phyloP scores from a whole-genome alignment of 2,113 vertebrate genomes.

The Pluvianellus socialis region DNA sequence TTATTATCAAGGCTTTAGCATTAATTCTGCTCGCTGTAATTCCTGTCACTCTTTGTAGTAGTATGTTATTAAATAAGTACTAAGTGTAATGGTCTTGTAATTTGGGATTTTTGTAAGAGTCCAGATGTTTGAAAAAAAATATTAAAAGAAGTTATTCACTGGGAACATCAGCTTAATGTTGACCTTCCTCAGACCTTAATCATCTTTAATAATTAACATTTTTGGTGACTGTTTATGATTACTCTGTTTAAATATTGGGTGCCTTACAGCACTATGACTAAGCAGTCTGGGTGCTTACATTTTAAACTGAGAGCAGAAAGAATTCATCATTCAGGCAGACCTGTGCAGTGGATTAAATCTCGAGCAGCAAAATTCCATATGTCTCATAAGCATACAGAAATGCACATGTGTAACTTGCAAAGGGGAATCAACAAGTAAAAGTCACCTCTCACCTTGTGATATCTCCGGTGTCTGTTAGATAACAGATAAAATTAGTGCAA shows the following conservation, averaged over 20 bases:
- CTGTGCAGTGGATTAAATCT: neutral
- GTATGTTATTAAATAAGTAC: neutral
- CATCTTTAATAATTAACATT: neutral
- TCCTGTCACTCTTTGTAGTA: neutral
- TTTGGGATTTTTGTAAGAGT: neutral
- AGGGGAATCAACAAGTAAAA: neutral
- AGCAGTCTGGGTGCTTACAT: neutral
- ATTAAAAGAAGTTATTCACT: neutral
- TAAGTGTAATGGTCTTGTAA: neutral
- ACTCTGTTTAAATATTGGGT: neutral
- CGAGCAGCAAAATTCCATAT: neutral
- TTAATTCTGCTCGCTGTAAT: neutral
- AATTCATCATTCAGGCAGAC: neutral
- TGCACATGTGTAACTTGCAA: neutral
- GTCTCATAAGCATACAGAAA: neutral
- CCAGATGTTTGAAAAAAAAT: neutral
- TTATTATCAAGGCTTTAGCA: neutral
- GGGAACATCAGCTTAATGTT: neutral
- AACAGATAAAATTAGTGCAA: neutral
- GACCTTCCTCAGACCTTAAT: neutral
- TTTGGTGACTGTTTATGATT: neutral
- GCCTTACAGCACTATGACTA: neutral
- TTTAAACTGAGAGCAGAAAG: neutral
- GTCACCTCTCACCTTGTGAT: neutral
- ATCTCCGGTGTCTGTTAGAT: neutral